Conservation (phyloP, 2,797 vertebrate genomes). For the Polyboroides typus region DNA sequence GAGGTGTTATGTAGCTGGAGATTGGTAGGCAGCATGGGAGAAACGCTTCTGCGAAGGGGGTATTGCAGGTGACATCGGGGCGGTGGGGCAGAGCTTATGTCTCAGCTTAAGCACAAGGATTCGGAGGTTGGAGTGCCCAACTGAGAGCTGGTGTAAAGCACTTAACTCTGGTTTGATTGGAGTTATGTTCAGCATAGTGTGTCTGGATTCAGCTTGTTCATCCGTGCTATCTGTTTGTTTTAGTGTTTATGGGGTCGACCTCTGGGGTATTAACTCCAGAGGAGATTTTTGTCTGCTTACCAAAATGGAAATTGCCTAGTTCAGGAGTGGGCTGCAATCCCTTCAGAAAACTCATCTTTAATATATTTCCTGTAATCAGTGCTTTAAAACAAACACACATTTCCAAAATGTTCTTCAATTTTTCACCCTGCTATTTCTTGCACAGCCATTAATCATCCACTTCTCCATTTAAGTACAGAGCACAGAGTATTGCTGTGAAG, state of each 20-base stretch:
- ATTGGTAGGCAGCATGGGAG: background rate
- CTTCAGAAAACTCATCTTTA: conserved; percentile 16
- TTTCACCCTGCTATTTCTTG: conserved; percentile 15
- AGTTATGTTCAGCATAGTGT: background rate
- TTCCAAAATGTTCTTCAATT: conserved; percentile 1
- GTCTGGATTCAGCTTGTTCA: background rate
- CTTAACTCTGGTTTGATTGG: background rate
- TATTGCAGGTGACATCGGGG: background rate
- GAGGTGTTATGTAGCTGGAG: background rate
- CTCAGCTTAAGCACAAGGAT: background rate
- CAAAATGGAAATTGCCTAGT: background rate
- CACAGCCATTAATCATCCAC: background rate
- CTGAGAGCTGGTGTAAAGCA: background rate
- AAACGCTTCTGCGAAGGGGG: fast-evolving
- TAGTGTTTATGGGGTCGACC: background rate
- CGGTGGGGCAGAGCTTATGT: background rate
- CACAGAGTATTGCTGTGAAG: background rate
- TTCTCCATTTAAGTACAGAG: background rate
- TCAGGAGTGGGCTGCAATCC: background rate
- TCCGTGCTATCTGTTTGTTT: background rate
- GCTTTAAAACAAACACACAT: background rate
- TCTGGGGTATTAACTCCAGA: background rate
- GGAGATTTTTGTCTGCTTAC: background rate
- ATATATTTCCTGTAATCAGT: conserved; percentile 1
- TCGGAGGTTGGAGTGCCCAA: fast-evolving